A percentile compares a stretch with the other conserved stretches of the same genome.
phyloP scores from a whole-genome alignment of 2,113 vertebrate species.

The Grammomys dolichurus region DNA sequence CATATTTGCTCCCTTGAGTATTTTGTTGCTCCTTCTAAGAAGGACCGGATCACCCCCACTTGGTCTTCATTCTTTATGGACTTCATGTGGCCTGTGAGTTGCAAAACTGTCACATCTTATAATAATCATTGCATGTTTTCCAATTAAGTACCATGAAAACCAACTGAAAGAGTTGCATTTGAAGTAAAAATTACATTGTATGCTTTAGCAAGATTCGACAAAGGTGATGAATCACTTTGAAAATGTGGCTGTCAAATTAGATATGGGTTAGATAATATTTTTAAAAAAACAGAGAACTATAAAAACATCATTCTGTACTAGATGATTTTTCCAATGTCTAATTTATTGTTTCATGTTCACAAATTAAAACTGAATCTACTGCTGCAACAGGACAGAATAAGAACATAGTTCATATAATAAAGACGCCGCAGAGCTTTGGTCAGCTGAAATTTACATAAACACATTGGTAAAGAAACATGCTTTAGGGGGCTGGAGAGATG shows the following conservation, averaged over 20 bases:
- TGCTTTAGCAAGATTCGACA: constrained; percentile 65
- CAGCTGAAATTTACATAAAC: constrained; percentile 37
- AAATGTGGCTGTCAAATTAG: constrained; percentile 65
- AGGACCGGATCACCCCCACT: too few species aligned
- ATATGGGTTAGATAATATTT: constrained; percentile 56
- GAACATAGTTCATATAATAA: neutral
- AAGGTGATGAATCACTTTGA: constrained; percentile 59
- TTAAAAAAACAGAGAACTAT: constrained; percentile 24
- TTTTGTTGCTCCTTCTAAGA: too few species aligned
- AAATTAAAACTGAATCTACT: constrained; percentile 59
- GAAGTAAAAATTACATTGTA: constrained; percentile 57
- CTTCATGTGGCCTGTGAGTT: too few species aligned
- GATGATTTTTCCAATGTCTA: constrained; percentile 36
- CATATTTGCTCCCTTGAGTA: too few species aligned
- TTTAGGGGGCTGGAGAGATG: neutral
- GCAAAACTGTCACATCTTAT: constrained; percentile 20
- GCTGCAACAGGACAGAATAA: neutral
- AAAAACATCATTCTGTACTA: constrained; percentile 53
- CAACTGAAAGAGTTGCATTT: constrained; percentile 65
- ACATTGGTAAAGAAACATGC: constrained; percentile 22
- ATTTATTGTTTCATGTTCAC: constrained; percentile 50
- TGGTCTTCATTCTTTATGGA: too few species aligned
- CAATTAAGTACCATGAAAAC: constrained; percentile 64
- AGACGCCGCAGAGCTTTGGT: neutral
- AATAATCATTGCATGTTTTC: constrained; percentile 52